Evolutionary conservation across 2,888 invertebrate species (phyloP), one percentile per base, ranked within the genome.

Genomic region (Thera britannica): DNA sequence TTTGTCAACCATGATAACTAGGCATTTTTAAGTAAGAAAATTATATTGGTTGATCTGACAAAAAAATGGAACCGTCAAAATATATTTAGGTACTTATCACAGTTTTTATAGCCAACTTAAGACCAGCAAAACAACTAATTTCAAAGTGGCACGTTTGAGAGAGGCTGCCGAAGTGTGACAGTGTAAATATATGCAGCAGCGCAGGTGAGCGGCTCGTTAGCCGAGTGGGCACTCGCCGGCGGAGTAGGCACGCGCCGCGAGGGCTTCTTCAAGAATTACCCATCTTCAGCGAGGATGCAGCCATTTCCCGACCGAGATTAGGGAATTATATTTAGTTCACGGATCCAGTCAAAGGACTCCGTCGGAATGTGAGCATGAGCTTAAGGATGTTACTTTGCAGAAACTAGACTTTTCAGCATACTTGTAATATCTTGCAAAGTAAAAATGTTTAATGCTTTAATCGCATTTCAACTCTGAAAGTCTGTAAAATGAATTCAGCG

Each of bases 141-240:
- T 6, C 8, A 49, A 38, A 49, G 35, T 36, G 11, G 4, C 3
- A 36, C 58, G 12, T 11, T 8, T 46, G 54, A 49, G 46, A 11
- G 11, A 49, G 48, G 34, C 23, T 34, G 55, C 41, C 2, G 7
- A 11, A 58, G 65, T 57, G 59, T 44, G 52, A 60, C 64, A 67
- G 65, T 57, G 60, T 62, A 65, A 57, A 60, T 65, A 55, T 65
- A 55, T 60, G 60, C 48, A 65, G 67, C 57, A 70, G 57, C 56
- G 36, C 52, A 58, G 34, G 59, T 49, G 44, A 49, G 58, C 34
- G 55, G 61, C 63, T 68, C 65, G 59, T 54, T 61, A 61, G 62
- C 54, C 2, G 44, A 23, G 36, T 51, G 66, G 52, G 52, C 62
- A 34, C 62, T 58, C 57, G 9, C 34, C 41, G 55, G 54, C 36